These are phyloP conservation scores for Spilarctia lutea DNA, from an alignment of 2,888 invertebrate genomes.

Conservation along the genomic window DNA sequence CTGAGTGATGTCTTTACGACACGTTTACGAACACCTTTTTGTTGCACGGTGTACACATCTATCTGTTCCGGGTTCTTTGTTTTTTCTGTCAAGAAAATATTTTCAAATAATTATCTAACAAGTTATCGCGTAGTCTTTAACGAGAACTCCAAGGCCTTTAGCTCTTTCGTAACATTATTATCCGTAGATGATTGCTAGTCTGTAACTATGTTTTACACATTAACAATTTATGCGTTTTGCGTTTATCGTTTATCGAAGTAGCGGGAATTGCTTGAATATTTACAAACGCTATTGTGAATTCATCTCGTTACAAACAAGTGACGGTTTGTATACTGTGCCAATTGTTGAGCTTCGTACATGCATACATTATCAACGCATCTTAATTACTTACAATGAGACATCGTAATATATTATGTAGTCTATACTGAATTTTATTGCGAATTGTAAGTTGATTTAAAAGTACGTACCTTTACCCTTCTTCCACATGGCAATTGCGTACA, in stretches of 20 bases:
- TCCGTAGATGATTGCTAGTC: constrained; percentile 48
- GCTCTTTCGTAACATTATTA: constrained; percentile 52
- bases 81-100: constrained; percentile 86
- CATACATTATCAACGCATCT: constrained; percentile 61
- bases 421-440: constrained; percentile 23
- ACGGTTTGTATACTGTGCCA: constrained; percentile 62
- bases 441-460: constrained; percentile 17
- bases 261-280: constrained; percentile 57
- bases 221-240: constrained; percentile 8
- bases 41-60: constrained; percentile 88
- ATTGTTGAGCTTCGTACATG: constrained; percentile 69
- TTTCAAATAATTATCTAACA: constrained; percentile 38
- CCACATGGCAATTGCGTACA: constrained; percentile 91
- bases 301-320: constrained; percentile 62
- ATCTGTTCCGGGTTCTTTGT: constrained; percentile 91
- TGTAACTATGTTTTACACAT: constrained; percentile 37
- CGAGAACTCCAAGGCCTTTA: constrained; percentile 52
- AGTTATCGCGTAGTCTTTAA: constrained; percentile 36
- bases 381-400: constrained; percentile 44
- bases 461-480: constrained; percentile 90
- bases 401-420: constrained; percentile 30
- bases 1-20: constrained; percentile 87
- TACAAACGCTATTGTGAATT: constrained; percentile 73
- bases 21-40: constrained; percentile 87
- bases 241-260: constrained; percentile 1